Percentiles rank a stretch among this genome's conserved stretches.
These are phyloP conservation scores for Tribolium freemani DNA, from an alignment of 2,888 invertebrate genomes.

Conservation along the genomic window DNA sequence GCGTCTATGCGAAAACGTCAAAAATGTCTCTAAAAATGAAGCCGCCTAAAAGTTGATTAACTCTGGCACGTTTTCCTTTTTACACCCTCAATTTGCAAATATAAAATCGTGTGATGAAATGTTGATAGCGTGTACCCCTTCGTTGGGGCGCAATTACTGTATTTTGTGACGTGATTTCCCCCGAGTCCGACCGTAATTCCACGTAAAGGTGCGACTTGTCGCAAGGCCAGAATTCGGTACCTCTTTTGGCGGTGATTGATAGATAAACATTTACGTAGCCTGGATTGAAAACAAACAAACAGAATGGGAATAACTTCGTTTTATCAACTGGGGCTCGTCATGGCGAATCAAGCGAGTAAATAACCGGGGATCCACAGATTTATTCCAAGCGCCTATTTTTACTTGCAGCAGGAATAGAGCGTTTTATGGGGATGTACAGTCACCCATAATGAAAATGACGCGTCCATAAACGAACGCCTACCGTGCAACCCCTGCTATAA, in stretches of 20 bases:
- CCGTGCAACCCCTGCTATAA: too few relatives aligned
- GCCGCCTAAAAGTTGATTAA: conserved; percentile 2
- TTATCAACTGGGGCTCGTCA: conserved; percentile 26
- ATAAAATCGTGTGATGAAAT: conserved; percentile 51
- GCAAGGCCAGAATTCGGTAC: conserved; percentile 8
- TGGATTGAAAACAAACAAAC: conserved; percentile 43
- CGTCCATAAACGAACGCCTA: too few relatives aligned
- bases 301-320: conserved; percentile 36
- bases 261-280: conserved; percentile 44
- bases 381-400: conserved; percentile 30
- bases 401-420: background rate
- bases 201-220: conserved; percentile 47
- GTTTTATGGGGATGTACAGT: conserved; percentile 19
- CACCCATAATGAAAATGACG: too few relatives aligned
- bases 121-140: conserved; percentile 49
- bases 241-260: conserved; percentile 39
- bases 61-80: background rate
- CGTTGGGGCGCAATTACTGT: conserved; percentile 53
- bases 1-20: background rate
- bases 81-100: conserved; percentile 31
- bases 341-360: conserved; percentile 32
- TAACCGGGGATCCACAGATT: conserved; percentile 27
- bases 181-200: conserved; percentile 50
- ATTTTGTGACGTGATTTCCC: conserved; percentile 60
- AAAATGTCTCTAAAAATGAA: background rate